Base-by-base conservation (phyloP, 2,797 vertebrate species). In the Anisognathus igniventris region DNA sequence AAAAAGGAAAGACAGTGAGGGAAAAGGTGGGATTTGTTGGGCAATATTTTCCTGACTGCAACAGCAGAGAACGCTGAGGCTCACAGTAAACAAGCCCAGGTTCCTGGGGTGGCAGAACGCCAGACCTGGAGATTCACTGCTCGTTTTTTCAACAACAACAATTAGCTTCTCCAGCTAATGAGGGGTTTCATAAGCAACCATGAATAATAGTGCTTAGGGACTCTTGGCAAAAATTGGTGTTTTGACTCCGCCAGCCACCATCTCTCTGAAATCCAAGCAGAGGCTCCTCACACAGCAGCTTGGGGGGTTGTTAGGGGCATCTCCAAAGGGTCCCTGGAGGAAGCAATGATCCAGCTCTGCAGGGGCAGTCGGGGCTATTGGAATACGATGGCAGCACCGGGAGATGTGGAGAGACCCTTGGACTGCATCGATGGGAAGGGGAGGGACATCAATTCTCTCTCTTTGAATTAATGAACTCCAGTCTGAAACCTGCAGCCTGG, bases 381-480 rank as follows among this genome's bases (percentile, higher is more conserved):
- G 96, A 97, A 97, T 97, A 90, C 97, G 19, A 94, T 97, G 97
- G 92, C 88, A 6, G 33, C 96, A 57, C 95, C 37, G 81, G 96
- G 95, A 92, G 90, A 87, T 7, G 4, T 22, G 1, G 14, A 96
- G 96, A 95, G 93, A 94, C 90, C 95, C 96, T 97, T 88, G 35
- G 92, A 86, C 96, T 83, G 90, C 95, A 95, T 97, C 31, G 96
- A 97, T 39, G 23, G 77, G 62, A 39, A 16, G 10, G 88, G 89
- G 76, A 81, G 86, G 72, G 91, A 91, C 95, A 83, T 96, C 95
- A 37, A 96, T 97, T 90, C 82, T 65, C 28, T 92, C 97, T 84
- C 95, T 94, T 91, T 50, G 92, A 97, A 85, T 96, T 98, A 97
- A 98, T 95, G 97, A 97, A 94, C 97, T 97, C 35, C 54, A 82